A percentile compares a stretch with the other conserved stretches of the same genome.
Evolutionary conservation across 64 coral and sea anemone genomes (phyloP).

Genomic region (Porites australiensis): DNA sequence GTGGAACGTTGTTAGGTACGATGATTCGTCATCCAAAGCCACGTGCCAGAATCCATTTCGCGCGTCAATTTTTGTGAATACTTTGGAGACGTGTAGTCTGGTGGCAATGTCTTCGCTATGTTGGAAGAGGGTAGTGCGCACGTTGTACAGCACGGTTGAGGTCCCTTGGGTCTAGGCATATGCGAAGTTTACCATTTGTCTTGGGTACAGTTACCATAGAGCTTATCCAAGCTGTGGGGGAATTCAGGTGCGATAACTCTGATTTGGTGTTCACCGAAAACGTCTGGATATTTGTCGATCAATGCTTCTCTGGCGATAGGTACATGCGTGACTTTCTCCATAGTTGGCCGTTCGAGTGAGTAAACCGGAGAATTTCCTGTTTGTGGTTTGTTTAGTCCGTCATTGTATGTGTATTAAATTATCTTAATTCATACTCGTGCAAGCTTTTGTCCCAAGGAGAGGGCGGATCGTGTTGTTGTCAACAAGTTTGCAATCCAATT

Average conservation of each 20-base stretch:
- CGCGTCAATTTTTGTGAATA: constrained; percentile 30
- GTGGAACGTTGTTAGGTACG: constrained; percentile 27
- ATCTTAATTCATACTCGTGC: constrained; percentile 10
- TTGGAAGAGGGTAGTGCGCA: constrained; percentile 52
- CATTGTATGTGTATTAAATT: not conserved
- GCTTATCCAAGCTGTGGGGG: not conserved
- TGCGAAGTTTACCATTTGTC: not conserved
- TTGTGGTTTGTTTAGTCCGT: constrained; percentile 24
- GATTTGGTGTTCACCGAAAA: not conserved
- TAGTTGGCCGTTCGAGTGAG: not conserved
- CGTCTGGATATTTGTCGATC: not conserved
- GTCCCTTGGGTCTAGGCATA: constrained; percentile 2
- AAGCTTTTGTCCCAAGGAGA: not conserved
- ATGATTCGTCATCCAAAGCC: not conserved
- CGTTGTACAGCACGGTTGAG: constrained; percentile 21
- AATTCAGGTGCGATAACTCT: not conserved
- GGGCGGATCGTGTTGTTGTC: not conserved
- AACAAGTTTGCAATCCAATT: constrained; percentile 47
- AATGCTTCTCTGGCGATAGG: no score
- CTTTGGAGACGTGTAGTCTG: constrained; percentile 11
- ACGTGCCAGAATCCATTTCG: constrained; percentile 50
- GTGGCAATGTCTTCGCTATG: constrained; percentile 34
- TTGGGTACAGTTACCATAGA: not conserved
- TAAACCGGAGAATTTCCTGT: constrained; percentile 12
- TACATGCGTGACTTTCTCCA: constrained; percentile 23